Evolutionary conservation across 2,797 vertebrate species (phyloP), one percentile per base, ranked within the genome.

Genomic region (Oreochromis grahami): DNA sequence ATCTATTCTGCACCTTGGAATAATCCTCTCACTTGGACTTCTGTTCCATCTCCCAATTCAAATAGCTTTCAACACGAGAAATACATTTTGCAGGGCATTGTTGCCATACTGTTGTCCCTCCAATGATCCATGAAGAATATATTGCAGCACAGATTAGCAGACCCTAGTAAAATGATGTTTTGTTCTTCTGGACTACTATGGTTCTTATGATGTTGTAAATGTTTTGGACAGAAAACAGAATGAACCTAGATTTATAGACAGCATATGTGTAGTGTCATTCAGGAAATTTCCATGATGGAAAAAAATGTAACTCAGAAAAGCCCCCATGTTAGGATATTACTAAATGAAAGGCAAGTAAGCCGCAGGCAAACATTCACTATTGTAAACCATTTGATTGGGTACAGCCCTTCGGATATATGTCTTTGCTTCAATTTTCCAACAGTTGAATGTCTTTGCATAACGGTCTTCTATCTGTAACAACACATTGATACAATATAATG

Each of bases 61-160:
- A 91, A 92, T 63, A 86, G 65, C 81, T 92, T 84, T 93, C 91
- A 91, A 77, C 87, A 81, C 11, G 0, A 70, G 82, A 86, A 58
- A 76, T 82, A 65, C 84, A 38, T 58, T 50, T n/a, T n/a, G 77
- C 68, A 13, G 15, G 78, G 81, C 26, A 56, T 77, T 63, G 51
- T 80, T 89, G 70, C 86, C 87, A 83, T 91, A 76, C 80, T 85
- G 82, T 87, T 78, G 48, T 83, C 58, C 41, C 53, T 88, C 80
- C 83, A 85, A 78, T 88, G 74, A 79, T 82, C 32, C 24, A 74
- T 87, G 70, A 87, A 56, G 84, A 76, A 87, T 58, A 78, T 82
- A 70, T 29, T 77, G 68, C 81, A 83, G 60, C 88, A 65, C 52
- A 85, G 80, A 88, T 87, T 63, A 87, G 70, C 88, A 91, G 84